Base-by-base conservation (phyloP, 2,888 invertebrate genomes). In the Andrena flavipes region DNA sequence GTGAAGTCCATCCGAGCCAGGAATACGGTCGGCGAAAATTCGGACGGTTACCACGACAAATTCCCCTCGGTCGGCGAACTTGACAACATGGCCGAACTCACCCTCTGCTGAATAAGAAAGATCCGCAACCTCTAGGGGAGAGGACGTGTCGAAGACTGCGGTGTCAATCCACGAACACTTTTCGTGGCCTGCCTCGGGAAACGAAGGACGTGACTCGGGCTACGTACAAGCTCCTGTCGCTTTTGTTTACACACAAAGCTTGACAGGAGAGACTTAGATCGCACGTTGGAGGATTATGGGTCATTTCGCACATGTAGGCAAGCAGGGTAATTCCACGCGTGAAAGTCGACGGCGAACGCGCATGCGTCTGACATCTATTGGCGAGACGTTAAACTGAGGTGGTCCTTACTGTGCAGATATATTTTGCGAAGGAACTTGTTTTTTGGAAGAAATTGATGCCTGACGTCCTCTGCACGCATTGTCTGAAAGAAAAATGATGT, bases 61-160 rank as follows among this genome's bases (percentile, higher is more conserved):
- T 68, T 80, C 65, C 63, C 20, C 35, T 68, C 64, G 75, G 63
- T 83, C 71, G 73, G 65, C 69, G 76, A 88, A 84, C 77, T 85
- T 79, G 68, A 60, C 85, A 88, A 88, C 73, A 88, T 88, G 88
- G 88, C 89, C 78, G 87, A 76, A 78, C 54, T 74, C 82, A 87
- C 86, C 86, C 86, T 85, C 74, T 42, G 51, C 20, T 16, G 62
- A 72, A 72, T 29, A 79, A 71, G 48, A 71, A 70, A 60, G 63
- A 76, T 73, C 72, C 67, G 72, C 70, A 60, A 76, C 65, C 69
- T 72, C 71, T 26, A 59, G 64, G 60, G 64, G 74, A 73, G 54
- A 76, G 62, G 23, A 78, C 49, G 49, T 49, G 59, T 42, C 59
- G 63, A 74, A 16, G 20, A 76, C 81, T 76, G 62, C 49, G 33